Percentiles rank a stretch among this genome's conserved stretches.
phyloP scores from a whole-genome alignment of 2,113 vertebrate species.

The Ptyas mucosa region DNA sequence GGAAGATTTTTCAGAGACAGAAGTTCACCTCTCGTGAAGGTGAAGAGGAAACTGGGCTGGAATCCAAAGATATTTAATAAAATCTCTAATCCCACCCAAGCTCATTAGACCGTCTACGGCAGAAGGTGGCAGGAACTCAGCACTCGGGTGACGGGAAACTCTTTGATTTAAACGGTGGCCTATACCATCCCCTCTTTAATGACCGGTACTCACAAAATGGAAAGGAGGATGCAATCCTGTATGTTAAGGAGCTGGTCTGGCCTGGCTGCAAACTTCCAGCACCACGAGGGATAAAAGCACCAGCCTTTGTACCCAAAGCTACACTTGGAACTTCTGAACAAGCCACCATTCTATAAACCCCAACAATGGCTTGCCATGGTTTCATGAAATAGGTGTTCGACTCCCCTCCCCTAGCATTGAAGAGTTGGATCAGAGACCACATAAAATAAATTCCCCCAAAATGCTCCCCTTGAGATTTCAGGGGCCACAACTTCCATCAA shows the following conservation, averaged over 20 bases:
- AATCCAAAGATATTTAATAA: conserved; percentile 68
- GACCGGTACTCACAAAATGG: conserved; percentile 12
- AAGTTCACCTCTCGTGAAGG: conserved; percentile 66
- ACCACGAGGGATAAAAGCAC: no score
- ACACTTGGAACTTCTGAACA: background rate
- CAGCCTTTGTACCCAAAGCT: no score
- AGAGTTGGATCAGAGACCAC: background rate
- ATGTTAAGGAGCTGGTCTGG: background rate
- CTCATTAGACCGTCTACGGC: conserved; percentile 48
- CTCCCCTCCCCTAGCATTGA: background rate
- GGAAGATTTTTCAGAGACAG: conserved; percentile 52
- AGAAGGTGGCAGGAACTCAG: background rate
- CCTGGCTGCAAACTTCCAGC: background rate
- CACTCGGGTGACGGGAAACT: background rate
- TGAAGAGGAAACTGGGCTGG: conserved; percentile 68
- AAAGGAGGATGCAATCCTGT: conserved; percentile 16
- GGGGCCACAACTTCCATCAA: background rate
- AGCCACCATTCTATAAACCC: background rate
- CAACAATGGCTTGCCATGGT: background rate
- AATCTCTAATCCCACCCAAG: conserved; percentile 61
- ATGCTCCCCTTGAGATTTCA: background rate
- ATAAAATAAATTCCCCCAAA: background rate
- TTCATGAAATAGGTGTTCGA: background rate
- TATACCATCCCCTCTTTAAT: background rate
- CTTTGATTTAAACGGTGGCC: background rate